Evolutionary conservation across 2,113 vertebrate species (phyloP), one percentile per base, ranked within the genome.

Genomic region (Amblyopsis rosae): DNA sequence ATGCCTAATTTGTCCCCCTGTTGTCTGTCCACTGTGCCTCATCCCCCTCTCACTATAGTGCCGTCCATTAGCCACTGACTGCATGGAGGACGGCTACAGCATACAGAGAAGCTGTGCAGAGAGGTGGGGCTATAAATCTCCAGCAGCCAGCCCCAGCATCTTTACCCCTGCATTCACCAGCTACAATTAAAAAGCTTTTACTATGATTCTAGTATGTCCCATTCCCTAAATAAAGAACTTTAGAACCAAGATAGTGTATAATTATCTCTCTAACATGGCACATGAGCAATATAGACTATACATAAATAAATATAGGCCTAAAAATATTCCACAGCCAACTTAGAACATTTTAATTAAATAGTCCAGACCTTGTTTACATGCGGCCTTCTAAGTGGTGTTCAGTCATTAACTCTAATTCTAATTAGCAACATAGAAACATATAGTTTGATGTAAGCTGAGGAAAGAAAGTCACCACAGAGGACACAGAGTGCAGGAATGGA

Each of bases 41-140:
- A 61, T 54, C 62, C 57, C 17, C 33, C 79, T 59, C 65, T 57
- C 62, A 33, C 55, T 32, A 35, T 15, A 15, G 62, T 11, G 68
- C 54, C 70, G 88, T 90, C 83, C 82, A 87, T 90, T 85, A 90
- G 1, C 26, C 80, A 57, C 67, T 72, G 82, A 68, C 82, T 75
- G 81, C 80, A 59, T 76, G n/a, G 35, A 67, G 53, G 60, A 73
- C 15, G 67, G 67, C 68, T 59, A 57, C 17, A n/a, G 69, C 58
- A 76, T 72, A 77, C 72, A 58, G 77, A 78, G 79, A 59, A 78
- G 66, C 79, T 61, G 17, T 13, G 6, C 54, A 2, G 61, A 76
- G 41, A 62, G 75, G 74, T 83, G 71, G 70, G 58, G 59, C 17
- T 68, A 76, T 89, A 77, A 76, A 88, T 88, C 80, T 83, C 45